Percentiles rank a stretch among this genome's conserved stretches.
Evolutionary conservation across 1,140 invertebrate genomes (phyloP).

Genomic region (Euwallacea similis): DNA sequence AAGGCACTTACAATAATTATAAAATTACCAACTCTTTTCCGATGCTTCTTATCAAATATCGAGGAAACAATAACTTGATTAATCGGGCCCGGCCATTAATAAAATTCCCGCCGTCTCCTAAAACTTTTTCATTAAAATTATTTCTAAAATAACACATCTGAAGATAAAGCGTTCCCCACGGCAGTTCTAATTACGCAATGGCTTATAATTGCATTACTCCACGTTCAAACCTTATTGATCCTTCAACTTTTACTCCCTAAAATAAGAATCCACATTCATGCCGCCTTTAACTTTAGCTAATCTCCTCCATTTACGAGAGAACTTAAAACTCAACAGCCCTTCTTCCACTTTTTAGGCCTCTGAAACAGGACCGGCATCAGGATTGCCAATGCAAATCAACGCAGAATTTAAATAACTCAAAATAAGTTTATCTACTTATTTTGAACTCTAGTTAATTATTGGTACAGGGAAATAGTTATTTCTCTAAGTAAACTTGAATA

Average conservation of each 20-base stretch:
- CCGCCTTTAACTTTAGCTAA: constrained; percentile 44
- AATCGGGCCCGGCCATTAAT: constrained; percentile 40
- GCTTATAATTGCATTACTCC: constrained; percentile 48
- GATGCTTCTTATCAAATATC: constrained; percentile 29
- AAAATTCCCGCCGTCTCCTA: constrained; percentile 36
- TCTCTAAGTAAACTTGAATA: too few relatives aligned
- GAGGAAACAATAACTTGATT: constrained; percentile 41
- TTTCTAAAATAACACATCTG: constrained; percentile 46
- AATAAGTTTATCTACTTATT: too few relatives aligned
- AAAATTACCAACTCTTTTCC: constrained; percentile 28
- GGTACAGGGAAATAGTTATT: too few relatives aligned
- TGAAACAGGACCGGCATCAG: constrained; percentile 19
- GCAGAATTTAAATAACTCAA: too few relatives aligned
- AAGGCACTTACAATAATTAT: constrained; percentile 11
- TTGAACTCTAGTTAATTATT: too few relatives aligned
- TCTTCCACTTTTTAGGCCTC: constrained; percentile 37
- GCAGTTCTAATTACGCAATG: constrained; percentile 47
- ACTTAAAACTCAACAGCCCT: constrained; percentile 38
- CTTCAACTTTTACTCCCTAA: constrained; percentile 44
- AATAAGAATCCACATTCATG: constrained; percentile 46
- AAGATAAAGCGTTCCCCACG: constrained; percentile 43
- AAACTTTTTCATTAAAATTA: constrained; percentile 48
- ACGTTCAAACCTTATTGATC: constrained; percentile 46
- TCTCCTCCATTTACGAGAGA: constrained; percentile 45
- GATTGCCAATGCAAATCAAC: too few relatives aligned